A percentile compares a stretch with the other conserved stretches of the same genome.
Conservation (phyloP, 2,113 vertebrate genomes). For the Gracilinanus agilis region DNA sequence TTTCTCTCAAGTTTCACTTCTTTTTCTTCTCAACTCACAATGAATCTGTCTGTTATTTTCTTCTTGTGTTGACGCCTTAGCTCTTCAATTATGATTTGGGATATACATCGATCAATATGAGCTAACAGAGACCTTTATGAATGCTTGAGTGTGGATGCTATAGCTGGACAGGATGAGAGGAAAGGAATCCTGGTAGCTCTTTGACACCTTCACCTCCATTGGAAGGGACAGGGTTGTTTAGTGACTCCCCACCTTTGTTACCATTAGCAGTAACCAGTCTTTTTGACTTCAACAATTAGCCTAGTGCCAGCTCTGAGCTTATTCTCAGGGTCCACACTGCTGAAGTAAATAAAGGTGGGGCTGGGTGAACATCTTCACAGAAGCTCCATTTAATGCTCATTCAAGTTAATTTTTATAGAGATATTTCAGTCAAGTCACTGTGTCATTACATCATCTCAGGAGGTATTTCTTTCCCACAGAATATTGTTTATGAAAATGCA, state of each 20-base stretch:
- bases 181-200: not conserved
- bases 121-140: not conserved
- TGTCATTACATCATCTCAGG: too few species aligned
- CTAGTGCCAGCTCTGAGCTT: not conserved
- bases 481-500: too few species aligned
- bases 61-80: not conserved
- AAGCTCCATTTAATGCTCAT: too few species aligned
- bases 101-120: not conserved
- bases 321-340: too few species aligned
- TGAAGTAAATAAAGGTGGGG: too few species aligned
- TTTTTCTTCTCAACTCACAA: not conserved
- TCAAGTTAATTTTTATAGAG: too few species aligned
- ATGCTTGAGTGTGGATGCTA: not conserved
- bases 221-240: not conserved
- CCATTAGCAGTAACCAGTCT: not conserved
- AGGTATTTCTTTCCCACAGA: too few species aligned
- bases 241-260: not conserved
- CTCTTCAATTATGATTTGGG: not conserved
- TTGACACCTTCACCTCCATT: not conserved
- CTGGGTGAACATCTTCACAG: too few species aligned
- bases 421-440: too few species aligned
- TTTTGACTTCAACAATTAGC: not conserved
- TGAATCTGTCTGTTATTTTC: not conserved
- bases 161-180: not conserved
- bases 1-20: not conserved